Evolutionary conservation across 64 coral and sea anemone genomes (phyloP).

Genomic region (Cladopsammia gracilis): DNA sequence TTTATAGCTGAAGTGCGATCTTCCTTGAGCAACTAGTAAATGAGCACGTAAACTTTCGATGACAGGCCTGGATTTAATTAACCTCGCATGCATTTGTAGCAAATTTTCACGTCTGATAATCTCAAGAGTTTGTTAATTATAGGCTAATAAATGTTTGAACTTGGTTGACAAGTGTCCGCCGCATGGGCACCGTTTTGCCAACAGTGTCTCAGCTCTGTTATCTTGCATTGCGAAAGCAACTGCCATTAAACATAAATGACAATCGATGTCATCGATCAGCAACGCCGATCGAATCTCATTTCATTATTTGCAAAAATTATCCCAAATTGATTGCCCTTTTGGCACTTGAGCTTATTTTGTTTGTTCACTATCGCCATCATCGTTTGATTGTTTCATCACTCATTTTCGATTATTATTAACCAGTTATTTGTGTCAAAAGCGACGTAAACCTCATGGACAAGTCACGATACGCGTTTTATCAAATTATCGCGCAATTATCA

Average conservation of each 20-base stretch:
- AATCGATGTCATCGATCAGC: not conserved
- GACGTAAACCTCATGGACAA: not conserved
- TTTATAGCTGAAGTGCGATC: not conserved
- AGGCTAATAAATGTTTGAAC: conserved; percentile 8
- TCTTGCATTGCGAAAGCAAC: not conserved
- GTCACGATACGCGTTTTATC: conserved; percentile 9
- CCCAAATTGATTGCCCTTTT: conserved; percentile 32
- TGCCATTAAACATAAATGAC: not conserved
- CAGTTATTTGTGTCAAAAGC: conserved; percentile 45
- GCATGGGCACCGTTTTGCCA: not conserved
- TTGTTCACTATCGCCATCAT: conserved; percentile 16
- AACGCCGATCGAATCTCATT: not conserved
- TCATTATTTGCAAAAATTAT: not conserved
- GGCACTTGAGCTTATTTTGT: conserved; percentile 31
- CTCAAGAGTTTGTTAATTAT: not conserved
- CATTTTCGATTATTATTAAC: conserved; percentile 49
- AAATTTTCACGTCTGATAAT: not conserved
- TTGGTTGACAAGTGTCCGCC: conserved; percentile 6
- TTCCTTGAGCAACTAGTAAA: not conserved
- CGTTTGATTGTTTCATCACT: conserved; percentile 46
- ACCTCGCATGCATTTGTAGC: not conserved
- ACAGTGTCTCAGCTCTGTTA: not conserved
- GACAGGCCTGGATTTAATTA: not conserved
- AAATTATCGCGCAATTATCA: not conserved
- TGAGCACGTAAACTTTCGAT: not conserved